Percentiles rank a stretch among this genome's conserved stretches.
Conservation (phyloP, 2,797 vertebrate species). For the Etheostoma perlongum region DNA sequence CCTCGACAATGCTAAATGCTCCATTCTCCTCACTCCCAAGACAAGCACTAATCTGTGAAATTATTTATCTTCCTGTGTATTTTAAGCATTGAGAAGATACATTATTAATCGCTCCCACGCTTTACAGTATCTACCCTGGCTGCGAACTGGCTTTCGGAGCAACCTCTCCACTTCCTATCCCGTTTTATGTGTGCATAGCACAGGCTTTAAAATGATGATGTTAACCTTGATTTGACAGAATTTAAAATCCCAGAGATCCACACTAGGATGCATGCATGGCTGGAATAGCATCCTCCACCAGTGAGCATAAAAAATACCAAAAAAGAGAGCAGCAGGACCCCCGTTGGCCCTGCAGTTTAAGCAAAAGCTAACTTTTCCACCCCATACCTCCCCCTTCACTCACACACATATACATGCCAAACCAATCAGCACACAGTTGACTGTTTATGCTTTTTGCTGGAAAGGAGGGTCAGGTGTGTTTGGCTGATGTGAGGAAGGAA, state of each 20-base stretch:
- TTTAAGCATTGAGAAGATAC: conserved; percentile 73
- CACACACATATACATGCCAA: conserved; percentile 8
- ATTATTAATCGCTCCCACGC: conserved; percentile 72
- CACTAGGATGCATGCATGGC: conserved; percentile 14
- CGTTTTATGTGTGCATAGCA: conserved; percentile 25
- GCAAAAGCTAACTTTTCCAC: conserved; percentile 45
- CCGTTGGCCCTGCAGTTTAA: conserved; percentile 17
- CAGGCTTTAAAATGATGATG: conserved; percentile 34
- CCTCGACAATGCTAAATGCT: conserved; percentile 67
- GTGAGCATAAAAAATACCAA: conserved; percentile 2
- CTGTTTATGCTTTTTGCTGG: conserved; percentile 28
- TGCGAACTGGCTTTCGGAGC: conserved; percentile 23
- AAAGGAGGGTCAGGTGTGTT: conserved; percentile 12
- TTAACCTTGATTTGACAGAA: conserved; percentile 54
- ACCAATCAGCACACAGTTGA: conserved; percentile 18
- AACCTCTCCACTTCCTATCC: conserved; percentile 25
- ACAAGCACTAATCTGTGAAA: conserved; percentile 79
- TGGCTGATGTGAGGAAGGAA: conserved; percentile 16
- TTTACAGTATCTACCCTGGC: conserved; percentile 48
- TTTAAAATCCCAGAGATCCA: conserved; percentile 32
- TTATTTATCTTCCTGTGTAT: conserved; percentile 81
- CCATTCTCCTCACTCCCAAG: conserved; percentile 72
- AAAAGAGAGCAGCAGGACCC: conserved; percentile 13
- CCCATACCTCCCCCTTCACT: neutral
- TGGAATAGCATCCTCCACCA: conserved; percentile 9